Evolutionary conservation across 2,113 vertebrate genomes (phyloP), one percentile per base, ranked within the genome.

Genomic region (Glaucidium brasilianum): DNA sequence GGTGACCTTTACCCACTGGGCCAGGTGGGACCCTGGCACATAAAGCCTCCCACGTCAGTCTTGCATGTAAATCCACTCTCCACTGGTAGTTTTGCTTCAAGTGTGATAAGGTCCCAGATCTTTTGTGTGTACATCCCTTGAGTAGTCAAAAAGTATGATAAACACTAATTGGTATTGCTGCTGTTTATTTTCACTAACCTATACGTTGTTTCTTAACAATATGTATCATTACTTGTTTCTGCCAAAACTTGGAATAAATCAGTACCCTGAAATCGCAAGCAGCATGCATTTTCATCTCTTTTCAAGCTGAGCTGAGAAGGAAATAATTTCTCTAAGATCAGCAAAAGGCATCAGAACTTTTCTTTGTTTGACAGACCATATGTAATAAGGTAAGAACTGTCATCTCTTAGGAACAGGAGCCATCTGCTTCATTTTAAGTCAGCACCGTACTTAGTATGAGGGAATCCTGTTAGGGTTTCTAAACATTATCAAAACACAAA

Each of bases 141-240:
- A 59, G 68, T 0, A 66, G n/a, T 19, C 66, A 77, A 50, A 73
- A 86, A 58, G 32, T 17, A 55, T 1, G 10, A 67, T 17, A 55
- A 74, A 58, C 11, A 43, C 15, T 29, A 27, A 69, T 3, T 41
- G 22, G 55, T 59, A 67, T 18, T 64, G 43, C 49, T 89, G n/a
- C 35, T 73, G 47, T 16, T 64, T 30, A 77, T 64, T 86, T 88
- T 63, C 87, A 85, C 56, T 72, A 72, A 68, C 35, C 35, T 76
- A 12, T 41, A 60, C 3, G 1, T 35, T 47, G 10, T 12, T 78
- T 66, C 67, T 60, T 39, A 79, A 37, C 43, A 20, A 21, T 26
- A 62, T 7, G 4, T 23, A 59, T 23, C 0, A n/a, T 77, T 18
- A 35, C 5, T 15, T 0, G 0, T 39, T 85, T 69, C 41, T 58